Evolutionary conservation across 2,888 invertebrate species (phyloP), one percentile per base, ranked within the genome.

Genomic region (Augiades crinisus): DNA sequence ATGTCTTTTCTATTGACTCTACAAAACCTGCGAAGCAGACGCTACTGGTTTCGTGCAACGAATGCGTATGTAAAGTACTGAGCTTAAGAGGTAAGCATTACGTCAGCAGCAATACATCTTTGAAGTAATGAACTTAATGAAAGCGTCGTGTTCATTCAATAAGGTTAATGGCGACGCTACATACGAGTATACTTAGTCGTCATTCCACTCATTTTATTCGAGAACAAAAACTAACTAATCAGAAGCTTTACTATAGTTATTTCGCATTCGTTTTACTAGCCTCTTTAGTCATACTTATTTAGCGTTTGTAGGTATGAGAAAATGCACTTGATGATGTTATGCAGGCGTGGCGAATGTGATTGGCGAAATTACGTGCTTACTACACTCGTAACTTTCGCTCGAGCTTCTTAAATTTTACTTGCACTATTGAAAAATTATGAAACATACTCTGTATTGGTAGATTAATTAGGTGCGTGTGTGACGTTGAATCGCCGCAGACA

Each of bases 301-400:
- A 47, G 57, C 52, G 55, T 56, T 53, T 55, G 56, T 60, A 54
- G 59, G 67, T 62, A 34, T 36, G 41, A 27, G 68, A 68, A 70
- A 68, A 65, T 63, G 67, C 64, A 56, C 63, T 67, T 60, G 62
- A 60, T 19, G 33, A 27, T 41, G 45, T 45, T 45, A 45, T 63
- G 56, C 57, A 62, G 61, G 60, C 63, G 61, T 70, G 61, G 52
- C 66, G 59, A 71, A 75, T 71, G 52, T 60, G 58, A 63, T 56
- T 58, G 58, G 45, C 53, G 53, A 58, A 60, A 63, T 59, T 57
- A 58, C 59, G 58, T 55, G 53, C 38, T 53, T 55, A 53, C 41
- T 55, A 53, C 41, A 13, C 47, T 47, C 47, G 37, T 37, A 53
- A 45, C 52, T 53, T 53, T 41, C 54, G 47, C 51, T 17, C n/a